These are phyloP conservation scores for Plecotus auritus DNA, from an alignment of 2,113 vertebrate species.

Conservation along the genomic window DNA sequence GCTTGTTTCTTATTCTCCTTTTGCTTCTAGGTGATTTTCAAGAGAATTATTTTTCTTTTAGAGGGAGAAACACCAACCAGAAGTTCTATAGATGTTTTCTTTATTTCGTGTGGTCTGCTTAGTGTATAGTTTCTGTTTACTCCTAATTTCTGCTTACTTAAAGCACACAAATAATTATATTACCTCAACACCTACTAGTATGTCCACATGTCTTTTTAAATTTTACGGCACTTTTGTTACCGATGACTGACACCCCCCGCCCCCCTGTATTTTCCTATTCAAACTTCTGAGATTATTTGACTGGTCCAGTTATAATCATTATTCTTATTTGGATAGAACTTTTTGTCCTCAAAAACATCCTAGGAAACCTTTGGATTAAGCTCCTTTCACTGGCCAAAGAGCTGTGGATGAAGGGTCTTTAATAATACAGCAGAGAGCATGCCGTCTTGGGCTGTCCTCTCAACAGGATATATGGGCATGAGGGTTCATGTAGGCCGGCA, in stretches of 20 bases:
- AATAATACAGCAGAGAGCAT: background rate
- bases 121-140: background rate
- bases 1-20: constrained; percentile 1
- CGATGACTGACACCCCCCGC: background rate
- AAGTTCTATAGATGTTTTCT: background rate
- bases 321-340: background rate
- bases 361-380: background rate
- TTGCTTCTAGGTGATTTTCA: background rate
- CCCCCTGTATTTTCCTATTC: background rate
- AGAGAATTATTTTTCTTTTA: background rate
- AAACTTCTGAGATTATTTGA: background rate
- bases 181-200: background rate
- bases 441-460: background rate
- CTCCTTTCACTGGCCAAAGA: background rate
- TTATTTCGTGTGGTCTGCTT: background rate
- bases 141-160: background rate
- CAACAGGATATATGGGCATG: background rate
- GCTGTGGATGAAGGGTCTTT: background rate
- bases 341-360: background rate
- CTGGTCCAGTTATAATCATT: background rate
- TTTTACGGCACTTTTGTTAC: background rate
- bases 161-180: background rate
- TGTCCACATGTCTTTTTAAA: background rate
- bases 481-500: background rate
- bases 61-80: background rate